A percentile compares a stretch with the other conserved stretches of the same genome.
Evolutionary conservation across 1,140 invertebrate species (phyloP).

Genomic region (Scaptomyza hsui): DNA sequence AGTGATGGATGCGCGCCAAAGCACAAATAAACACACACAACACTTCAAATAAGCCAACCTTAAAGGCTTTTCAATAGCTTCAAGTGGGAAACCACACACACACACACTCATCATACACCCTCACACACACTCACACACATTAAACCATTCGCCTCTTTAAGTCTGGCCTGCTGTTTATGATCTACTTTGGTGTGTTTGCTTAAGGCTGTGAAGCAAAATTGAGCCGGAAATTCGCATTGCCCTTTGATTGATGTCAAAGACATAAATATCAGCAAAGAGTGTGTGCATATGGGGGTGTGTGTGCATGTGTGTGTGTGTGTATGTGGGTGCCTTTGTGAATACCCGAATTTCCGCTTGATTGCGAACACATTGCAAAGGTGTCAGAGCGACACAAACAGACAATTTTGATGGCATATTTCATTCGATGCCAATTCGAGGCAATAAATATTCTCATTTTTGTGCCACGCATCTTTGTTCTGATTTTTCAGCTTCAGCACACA

Average conservation of each 20-base stretch:
- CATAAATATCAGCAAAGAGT: slow-evolving; percentile 26
- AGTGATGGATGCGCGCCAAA: slow-evolving; percentile 64
- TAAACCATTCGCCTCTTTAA: not conserved
- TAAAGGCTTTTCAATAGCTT: slow-evolving; percentile 16
- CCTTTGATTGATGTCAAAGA: slow-evolving; percentile 70
- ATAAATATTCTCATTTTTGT: slow-evolving; percentile 68
- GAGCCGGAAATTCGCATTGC: slow-evolving; percentile 45
- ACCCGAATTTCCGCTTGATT: slow-evolving; percentile 70
- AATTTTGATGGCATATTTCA: slow-evolving; percentile 79
- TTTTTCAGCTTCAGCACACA: slow-evolving; percentile 31
- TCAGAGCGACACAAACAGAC: slow-evolving; percentile 64
- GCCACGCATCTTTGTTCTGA: slow-evolving; percentile 35
- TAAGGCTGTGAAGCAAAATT: slow-evolving; percentile 37
- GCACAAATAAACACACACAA: slow-evolving; percentile 49
- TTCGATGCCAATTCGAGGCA: slow-evolving; percentile 64
- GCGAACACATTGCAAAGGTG: slow-evolving; percentile 71
- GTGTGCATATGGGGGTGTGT: not conserved
- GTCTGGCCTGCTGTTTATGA: slow-evolving; percentile 20
- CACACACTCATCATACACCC: not conserved
- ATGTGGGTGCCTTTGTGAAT: slow-evolving; percentile 27
- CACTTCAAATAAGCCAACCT: slow-evolving; percentile 27
- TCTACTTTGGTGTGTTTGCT: slow-evolving; percentile 48
- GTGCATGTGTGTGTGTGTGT: not conserved
- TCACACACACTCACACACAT: slow-evolving; percentile 1
- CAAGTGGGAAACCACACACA: slow-evolving; percentile 1